These are phyloP conservation scores for Archilochus colubris DNA, from an alignment of 2,113 vertebrate genomes.

Conservation along the genomic window DNA sequence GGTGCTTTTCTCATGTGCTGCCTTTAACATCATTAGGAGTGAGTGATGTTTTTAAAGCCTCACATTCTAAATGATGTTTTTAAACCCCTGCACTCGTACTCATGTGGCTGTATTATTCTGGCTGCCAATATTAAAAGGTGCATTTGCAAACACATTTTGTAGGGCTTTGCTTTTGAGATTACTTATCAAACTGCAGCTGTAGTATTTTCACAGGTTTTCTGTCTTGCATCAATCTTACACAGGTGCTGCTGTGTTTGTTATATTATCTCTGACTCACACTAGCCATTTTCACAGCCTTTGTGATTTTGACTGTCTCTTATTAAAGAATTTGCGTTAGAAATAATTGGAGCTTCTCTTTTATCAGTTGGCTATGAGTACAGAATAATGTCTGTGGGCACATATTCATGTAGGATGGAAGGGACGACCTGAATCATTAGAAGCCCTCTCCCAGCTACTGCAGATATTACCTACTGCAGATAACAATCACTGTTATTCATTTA, in stretches of 20 bases:
- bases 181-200: not conserved
- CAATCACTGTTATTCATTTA: not conserved
- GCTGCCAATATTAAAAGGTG: not conserved
- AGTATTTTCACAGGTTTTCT: not conserved
- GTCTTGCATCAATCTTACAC: not conserved
- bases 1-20: not conserved
- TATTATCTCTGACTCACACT: not conserved
- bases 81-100: not conserved
- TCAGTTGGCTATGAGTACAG: not conserved
- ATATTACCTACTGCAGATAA: not conserved
- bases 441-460: not conserved
- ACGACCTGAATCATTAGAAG: conserved; percentile 2
- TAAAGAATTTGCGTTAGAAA: not conserved
- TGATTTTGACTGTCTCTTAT: accelerated
- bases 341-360: not conserved
- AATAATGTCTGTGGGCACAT: not conserved
- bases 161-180: not conserved
- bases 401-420: not conserved
- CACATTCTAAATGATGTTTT: not conserved
- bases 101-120: not conserved
- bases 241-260: not conserved
- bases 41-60: not conserved
- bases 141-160: not conserved
- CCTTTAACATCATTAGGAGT: not conserved
- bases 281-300: not conserved